Conservation (phyloP, 2,797 vertebrate species). For the Poliocrania exsul region DNA sequence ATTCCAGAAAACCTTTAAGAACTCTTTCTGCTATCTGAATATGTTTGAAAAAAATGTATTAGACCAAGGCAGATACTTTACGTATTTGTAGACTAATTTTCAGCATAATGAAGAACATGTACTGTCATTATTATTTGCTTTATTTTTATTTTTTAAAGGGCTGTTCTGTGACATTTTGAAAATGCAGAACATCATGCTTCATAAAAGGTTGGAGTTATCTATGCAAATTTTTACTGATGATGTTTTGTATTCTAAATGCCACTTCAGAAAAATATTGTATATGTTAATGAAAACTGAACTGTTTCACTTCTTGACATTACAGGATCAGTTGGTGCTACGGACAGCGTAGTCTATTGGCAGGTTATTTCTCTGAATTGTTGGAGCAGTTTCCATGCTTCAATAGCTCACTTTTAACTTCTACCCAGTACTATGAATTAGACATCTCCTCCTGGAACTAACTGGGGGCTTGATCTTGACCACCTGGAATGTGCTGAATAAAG, state of each 20-base stretch:
- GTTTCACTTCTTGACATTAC: background rate
- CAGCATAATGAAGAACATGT: background rate
- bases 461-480: background rate
- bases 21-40: background rate
- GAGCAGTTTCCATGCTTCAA: background rate
- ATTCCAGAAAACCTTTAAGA: background rate
- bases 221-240: conserved; percentile 1
- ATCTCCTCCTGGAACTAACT: background rate
- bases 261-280: background rate
- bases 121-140: background rate
- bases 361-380: background rate
- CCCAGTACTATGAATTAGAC: background rate
- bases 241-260: background rate
- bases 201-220: background rate
- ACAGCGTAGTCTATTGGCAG: background rate
- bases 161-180: conserved; percentile 21
- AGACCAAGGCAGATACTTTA: background rate
- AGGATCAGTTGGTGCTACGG: background rate
- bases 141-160: background rate
- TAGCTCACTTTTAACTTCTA: background rate
- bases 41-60: background rate
- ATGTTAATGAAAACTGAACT: background rate
- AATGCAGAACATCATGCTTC: background rate
- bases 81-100: background rate
- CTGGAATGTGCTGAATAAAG: background rate